phyloP scores from a whole-genome alignment of 1,140 invertebrate genomes.

The Ostrea denselamellosa region DNA sequence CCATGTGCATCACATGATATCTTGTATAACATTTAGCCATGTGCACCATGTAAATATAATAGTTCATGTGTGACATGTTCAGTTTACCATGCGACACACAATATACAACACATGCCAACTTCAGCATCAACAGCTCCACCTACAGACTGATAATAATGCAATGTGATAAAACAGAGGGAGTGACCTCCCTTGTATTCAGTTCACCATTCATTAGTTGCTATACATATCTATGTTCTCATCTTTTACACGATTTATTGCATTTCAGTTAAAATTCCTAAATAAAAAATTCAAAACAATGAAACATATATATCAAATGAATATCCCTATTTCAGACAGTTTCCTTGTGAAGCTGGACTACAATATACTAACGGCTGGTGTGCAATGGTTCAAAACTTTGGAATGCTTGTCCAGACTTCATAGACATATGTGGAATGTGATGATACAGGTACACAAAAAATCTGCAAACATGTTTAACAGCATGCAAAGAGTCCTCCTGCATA shows the following conservation, averaged over 20 bases:
- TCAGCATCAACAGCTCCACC: conserved; percentile 17
- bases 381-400: not conserved
- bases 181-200: not conserved
- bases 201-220: not conserved
- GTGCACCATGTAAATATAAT: conserved; percentile 19
- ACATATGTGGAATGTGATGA: conserved; percentile 19
- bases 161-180: conserved; percentile 17
- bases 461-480: not conserved
- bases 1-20: conserved; percentile 31
- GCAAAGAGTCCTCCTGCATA: not conserved
- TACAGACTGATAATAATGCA: not conserved
- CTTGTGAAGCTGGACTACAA: not conserved
- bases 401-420: conserved; percentile 16
- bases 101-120: conserved; percentile 9
- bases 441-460: not conserved
- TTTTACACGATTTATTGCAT: no score
- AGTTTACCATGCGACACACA: conserved; percentile 15
- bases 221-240: not conserved
- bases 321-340: not conserved
- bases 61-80: not conserved
- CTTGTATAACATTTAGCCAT: conserved; percentile 20
- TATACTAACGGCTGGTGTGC: not conserved
- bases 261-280: not conserved
- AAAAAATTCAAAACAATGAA: not conserved
- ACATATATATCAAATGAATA: not conserved